Base-by-base conservation (phyloP, 2,113 vertebrate genomes). In the Larimichthys polyactis region DNA sequence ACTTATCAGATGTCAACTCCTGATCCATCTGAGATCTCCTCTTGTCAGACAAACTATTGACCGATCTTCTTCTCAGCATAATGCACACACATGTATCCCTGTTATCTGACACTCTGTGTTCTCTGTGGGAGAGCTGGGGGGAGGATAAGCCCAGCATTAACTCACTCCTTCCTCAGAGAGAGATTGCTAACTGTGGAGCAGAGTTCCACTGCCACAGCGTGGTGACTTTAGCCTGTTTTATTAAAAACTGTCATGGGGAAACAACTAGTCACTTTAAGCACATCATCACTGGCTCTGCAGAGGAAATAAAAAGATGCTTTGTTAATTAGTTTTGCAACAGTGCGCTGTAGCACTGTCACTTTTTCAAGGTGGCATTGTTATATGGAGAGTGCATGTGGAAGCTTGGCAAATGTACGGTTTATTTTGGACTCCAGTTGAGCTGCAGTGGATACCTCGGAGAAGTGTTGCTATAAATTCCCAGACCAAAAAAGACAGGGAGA, bases 21-120 rank as follows among this genome's bases (percentile, higher is more conserved):
- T 0, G 4, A 19, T 16, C 49, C 24, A 60, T 49, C 16, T 67
- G 51, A 43, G 29, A 51, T 51, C 4, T 32, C 40, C 20, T 81
- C 40, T 69, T 57, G 68, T 73, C 71, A 66, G 75, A 80, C 57
- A 48, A 75, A 55, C 27, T 83, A 87, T 71, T 88, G 83, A 90
- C 71, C 48, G 36, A 62, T 57, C 58, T 44, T 66, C 49, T 19
- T 60, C 20, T 54, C 29, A 64, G 44, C 43, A 17, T 29, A 66
- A 55, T 76, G 67, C 69, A 78, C 52, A 67, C 11, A 9, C 69
- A 80, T 68, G 67, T 58, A 49, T 51, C 32, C 3, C 14, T 57
- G 57, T 66, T 54, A 71, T 59, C 58, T 83, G 44, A 78, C 55
- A 70, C 67, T 9, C 29, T 15, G n/a, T 63, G 52, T 60, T 12